Base-by-base conservation (phyloP, 64 coral and sea anemone species). In the Pachyseris speciosa region DNA sequence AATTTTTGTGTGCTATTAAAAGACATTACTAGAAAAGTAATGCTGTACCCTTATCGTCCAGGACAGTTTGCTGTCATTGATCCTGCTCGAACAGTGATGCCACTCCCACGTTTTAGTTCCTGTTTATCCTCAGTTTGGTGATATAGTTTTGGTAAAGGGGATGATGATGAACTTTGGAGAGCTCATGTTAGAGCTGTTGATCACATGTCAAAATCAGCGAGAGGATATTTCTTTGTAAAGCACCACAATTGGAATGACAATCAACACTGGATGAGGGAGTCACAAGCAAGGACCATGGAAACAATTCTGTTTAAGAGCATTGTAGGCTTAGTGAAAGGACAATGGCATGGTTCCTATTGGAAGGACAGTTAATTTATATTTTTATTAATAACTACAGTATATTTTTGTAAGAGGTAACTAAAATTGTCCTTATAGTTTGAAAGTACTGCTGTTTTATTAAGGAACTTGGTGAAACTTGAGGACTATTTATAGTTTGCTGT, bases 181-280 rank as follows among this genome's bases (percentile, higher is more conserved):
- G 38, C 70, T 11, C 1, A 75, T 7, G 11, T 75, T 48, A 45
- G 42, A 75, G 41, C 72, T 30, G 43, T 75, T 48, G 72, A 48
- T 50, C 40, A 50, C 20, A 1, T 22, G 9, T 50, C 3, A 4
- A 75, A 75, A 75, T 15, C 25, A 48, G 43, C 25, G 2, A 75
- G 72, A 30, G 72, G 72, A 48, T 75, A 75, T 9, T 75, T 75
- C 42, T 75, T 75, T 49, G 43, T 75, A 1, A 75, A 75, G 43
- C 43, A 75, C 42, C 26, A 25, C 20, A 45, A 28, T 8, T 75
- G 42, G 72, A 75, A 75, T 75, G 72, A 48, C 6, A 75, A 75
- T 75, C 72, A 75, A n/a, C n/a, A n/a, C n/a, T 77, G 74, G 74
- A 16, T 33, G 15, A 77, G 74, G 43, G 74, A 77, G 47, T 77